phyloP scores from a whole-genome alignment of 1,140 invertebrate genomes.

The Plodia interpunctella region DNA sequence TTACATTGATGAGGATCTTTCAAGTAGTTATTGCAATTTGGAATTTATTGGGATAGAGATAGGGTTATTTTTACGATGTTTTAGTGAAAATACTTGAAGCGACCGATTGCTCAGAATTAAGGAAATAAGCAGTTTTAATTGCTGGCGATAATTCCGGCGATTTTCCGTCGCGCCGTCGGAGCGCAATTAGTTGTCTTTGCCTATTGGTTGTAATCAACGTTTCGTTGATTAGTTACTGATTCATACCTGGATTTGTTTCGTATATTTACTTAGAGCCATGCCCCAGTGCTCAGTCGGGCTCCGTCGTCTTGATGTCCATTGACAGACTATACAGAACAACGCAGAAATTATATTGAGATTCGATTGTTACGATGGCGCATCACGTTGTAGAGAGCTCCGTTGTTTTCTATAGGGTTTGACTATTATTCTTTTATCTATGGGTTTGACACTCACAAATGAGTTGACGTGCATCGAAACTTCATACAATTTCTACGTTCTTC shows the following conservation, averaged over 20 bases:
- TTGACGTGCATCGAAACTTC: no score
- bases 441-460: no score
- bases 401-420: no score
- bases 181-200: slow-evolving; percentile 4
- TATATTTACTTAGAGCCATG: no score
- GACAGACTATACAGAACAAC: no score
- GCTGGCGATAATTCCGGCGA: slow-evolving; percentile 60
- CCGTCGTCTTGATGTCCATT: no score
- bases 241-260: background rate
- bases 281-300: no score
- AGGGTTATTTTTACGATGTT: slow-evolving; percentile 30
- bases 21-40: slow-evolving; percentile 15
- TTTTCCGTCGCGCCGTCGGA: slow-evolving; percentile 20
- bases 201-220: background rate
- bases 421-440: no score
- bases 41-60: slow-evolving; percentile 13
- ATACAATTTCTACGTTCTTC: no score
- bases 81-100: slow-evolving; percentile 40
- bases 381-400: no score
- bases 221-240: background rate
- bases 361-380: no score
- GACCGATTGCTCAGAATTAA: slow-evolving; percentile 64
- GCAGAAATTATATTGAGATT: no score
- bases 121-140: slow-evolving; percentile 72
- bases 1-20: slow-evolving; percentile 30